phyloP scores from a whole-genome alignment of 2,113 vertebrate species.

The Corapipo altera region DNA sequence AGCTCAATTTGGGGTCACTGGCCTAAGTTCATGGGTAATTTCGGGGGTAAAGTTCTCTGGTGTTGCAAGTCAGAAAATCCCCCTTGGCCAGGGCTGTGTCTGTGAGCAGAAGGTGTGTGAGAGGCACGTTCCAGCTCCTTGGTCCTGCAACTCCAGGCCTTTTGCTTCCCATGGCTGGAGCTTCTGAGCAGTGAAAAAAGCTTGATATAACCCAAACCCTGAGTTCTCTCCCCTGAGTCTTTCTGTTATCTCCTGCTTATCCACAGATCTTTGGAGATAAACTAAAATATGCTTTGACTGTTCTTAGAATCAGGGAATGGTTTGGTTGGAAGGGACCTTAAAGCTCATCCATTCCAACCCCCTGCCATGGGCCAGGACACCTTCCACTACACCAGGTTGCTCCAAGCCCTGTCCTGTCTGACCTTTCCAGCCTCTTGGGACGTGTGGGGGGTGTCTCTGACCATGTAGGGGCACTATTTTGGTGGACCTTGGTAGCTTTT shows the following conservation, averaged over 20 bases:
- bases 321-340: not conserved
- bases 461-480: fast-evolving
- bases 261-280: not conserved
- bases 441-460: not conserved
- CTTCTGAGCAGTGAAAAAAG: not conserved
- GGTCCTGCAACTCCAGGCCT: not conserved
- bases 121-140: not conserved
- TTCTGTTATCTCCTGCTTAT: not conserved
- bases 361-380: not conserved
- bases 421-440: not conserved
- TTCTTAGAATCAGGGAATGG: not conserved
- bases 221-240: not conserved
- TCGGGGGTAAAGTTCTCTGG: not conserved
- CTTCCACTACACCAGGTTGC: not conserved
- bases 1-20: not conserved
- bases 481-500: not conserved
- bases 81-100: not conserved
- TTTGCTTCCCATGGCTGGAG: not conserved
- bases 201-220: not conserved
- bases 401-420: not conserved
- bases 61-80: not conserved
- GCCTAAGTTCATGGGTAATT: not conserved
- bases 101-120: not conserved
- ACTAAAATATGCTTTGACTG: fast-evolving
- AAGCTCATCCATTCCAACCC: not conserved